Base-by-base conservation (phyloP, 2,888 invertebrate species). In the Hydroisotoma schaefferi region DNA sequence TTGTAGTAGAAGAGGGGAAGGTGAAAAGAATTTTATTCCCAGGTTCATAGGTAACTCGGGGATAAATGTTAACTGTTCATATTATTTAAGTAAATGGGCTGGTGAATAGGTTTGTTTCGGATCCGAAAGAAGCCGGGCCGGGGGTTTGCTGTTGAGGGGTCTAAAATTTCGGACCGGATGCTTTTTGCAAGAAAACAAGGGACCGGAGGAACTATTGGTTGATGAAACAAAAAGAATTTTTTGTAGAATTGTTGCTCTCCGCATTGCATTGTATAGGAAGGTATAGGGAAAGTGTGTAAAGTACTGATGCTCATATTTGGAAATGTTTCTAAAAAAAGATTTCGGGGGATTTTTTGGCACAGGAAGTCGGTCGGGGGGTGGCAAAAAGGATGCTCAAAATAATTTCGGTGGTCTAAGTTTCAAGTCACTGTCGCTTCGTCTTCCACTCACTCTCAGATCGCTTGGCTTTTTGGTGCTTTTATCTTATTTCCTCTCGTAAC, bases 261-360 rank as follows among this genome's bases (percentile, higher is more conserved):
- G 87, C 94, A 20, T 80, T 94, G 74, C 85, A 85, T 68, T 84
- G 87, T 70, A 86, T 85, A 71, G 85, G 85, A 64, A 84, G 88
- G 72, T 83, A 87, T 70, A 83, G 85, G n/a, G 87, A 86, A 73
- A 88, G 90, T 72, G 78, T 49, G 27, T 25, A 26, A 49, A 49
- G 49, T 27, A 27, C 37, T 88, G 65, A 68, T 68, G 68, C 63
- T 68, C 68, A 68, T 68, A 68, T 68, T 68, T 65, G 68, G 68
- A 68, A 68, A 68, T 68, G 68, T 68, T 63, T 68, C 68, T 68
- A 68, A 68, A 68, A 68, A 68, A 68, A 68, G 68, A 68, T 64
- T 62, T 62, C 64, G 63, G 61, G 63, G 65, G 68, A 65, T 65
- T 59, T 68, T 68, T 68, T 68, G 68, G 68, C 65, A 66, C 58